Percentiles rank a stretch among this genome's conserved stretches.
phyloP scores from a whole-genome alignment of 2,113 vertebrate species.

The Acanthisitta chloris region DNA sequence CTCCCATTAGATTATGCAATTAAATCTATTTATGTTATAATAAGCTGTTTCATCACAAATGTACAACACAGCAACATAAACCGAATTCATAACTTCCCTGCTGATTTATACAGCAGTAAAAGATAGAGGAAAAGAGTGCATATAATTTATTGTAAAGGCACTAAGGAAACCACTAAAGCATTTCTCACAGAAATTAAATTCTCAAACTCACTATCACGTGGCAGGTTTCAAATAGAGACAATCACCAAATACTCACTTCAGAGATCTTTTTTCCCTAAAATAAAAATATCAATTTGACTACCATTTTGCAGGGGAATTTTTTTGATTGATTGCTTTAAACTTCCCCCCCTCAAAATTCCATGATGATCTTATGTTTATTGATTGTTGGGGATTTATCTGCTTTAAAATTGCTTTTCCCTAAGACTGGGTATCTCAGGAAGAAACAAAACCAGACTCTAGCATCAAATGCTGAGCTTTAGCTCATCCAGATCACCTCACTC shows the following conservation, averaged over 20 bases:
- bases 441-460: not conserved
- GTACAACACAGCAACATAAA: conserved; percentile 4
- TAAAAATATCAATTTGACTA: not conserved
- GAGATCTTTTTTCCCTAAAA: not conserved
- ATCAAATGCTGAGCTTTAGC: not conserved
- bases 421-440: not conserved
- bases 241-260: not conserved
- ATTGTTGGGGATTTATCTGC: not conserved
- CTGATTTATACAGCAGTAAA: conserved; percentile 13
- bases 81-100: not conserved
- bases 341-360: not conserved
- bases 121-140: not conserved
- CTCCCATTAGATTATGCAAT: not conserved
- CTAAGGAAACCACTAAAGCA: not conserved
- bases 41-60: not conserved
- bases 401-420: not conserved
- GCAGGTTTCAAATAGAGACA: not conserved
- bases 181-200: not conserved
- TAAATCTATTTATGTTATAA: conserved; percentile 4
- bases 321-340: not conserved
- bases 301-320: not conserved
- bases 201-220: not conserved
- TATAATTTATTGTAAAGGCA: not conserved
- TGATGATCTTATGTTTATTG: not conserved
- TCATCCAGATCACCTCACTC: not conserved